Percentiles rank a stretch among this genome's conserved stretches.
Evolutionary conservation across 2,797 vertebrate species (phyloP).

Genomic region (Sebastes goodei): DNA sequence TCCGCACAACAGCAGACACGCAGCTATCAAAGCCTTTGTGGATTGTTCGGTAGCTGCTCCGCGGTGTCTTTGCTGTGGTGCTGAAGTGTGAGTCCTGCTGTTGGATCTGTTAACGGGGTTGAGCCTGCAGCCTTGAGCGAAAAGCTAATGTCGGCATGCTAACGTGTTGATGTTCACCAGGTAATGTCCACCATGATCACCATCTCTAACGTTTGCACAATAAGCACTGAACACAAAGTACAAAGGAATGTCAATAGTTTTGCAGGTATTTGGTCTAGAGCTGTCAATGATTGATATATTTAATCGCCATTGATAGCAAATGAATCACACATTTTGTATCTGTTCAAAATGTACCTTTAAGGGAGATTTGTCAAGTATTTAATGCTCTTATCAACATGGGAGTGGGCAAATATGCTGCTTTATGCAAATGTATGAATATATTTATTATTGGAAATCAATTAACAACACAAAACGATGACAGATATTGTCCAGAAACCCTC

Average conservation of each 20-base stretch:
- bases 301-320: too few relatives aligned
- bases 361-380: too few relatives aligned
- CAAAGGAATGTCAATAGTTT: neutral
- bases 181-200: neutral
- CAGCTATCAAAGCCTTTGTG: constrained; percentile 15
- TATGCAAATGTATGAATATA: too few relatives aligned
- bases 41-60: constrained; percentile 11
- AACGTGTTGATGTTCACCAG: neutral
- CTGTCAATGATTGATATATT: too few relatives aligned
- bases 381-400: too few relatives aligned
- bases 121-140: neutral
- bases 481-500: too few relatives aligned
- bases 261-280: neutral
- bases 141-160: neutral
- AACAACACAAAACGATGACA: too few relatives aligned
- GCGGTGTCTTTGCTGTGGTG: neutral
- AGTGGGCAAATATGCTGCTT: too few relatives aligned
- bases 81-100: neutral
- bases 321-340: too few relatives aligned
- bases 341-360: accelerated
- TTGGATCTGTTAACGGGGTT: neutral
- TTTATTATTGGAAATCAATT: too few relatives aligned
- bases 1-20: constrained; percentile 19
- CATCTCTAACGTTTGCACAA: too few relatives aligned
- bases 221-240: neutral